Base-by-base conservation (phyloP, 2,113 vertebrate genomes). In the Centropristis striata region DNA sequence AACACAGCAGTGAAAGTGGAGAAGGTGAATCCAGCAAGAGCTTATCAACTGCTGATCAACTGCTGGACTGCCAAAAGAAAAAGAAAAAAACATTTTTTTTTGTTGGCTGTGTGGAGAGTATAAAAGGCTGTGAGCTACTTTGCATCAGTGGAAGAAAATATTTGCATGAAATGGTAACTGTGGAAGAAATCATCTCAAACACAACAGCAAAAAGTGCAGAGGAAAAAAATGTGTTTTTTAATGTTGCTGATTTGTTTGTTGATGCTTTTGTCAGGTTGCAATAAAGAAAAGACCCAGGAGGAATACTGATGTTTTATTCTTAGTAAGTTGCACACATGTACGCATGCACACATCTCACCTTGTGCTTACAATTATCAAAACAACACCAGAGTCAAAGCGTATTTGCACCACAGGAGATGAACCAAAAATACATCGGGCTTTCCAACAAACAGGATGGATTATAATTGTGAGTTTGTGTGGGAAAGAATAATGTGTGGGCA, bases 401-500 rank as follows among this genome's bases (percentile, higher is more conserved):
- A 66, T 50, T 85, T 80, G 71, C 87, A 80, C 71, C 78, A 58
- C 60, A 59, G 71, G 73, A 80, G 84, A 78, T 55, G 15, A 82
- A 67, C 67, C 63, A 83, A 84, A 90, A 88, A 86, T 85, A 88
- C 60, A 54, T 44, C 68, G 39, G 76, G 65, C 68, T 80, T 70
- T 87, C 51, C 60, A 74, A 70, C 55, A 86, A 86, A 81, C 75
- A 80, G 27, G 46, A 72, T 39, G 8, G 68, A 79, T 64, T 37
- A 64, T 78, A 80, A 80, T 50, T 81, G 60, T 74, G 72, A 57
- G 59, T 71, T 74, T 69, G 49, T 53, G 81, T 65, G 71, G n/a
- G 72, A 76, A 84, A 59, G n/a, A 71, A 74, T 72, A 41, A 71
- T 27, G 50, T 84, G 83, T 81, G 64, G 85, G 88, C 69, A 68